Conservation (phyloP, 2,888 invertebrate genomes). For the Pedicia rivosa region DNA sequence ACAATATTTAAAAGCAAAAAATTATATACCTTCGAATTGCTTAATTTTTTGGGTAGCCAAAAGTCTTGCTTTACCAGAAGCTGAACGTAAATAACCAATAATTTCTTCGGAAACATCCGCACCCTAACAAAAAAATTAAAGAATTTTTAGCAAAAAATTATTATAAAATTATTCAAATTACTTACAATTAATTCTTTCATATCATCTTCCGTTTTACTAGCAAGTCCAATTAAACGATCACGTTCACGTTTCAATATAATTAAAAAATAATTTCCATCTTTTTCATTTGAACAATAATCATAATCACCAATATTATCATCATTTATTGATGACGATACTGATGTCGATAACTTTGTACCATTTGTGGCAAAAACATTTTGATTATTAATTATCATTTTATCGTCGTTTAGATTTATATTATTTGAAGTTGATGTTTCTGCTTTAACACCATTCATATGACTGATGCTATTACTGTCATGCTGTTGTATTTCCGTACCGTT, state of each 20-base stretch:
- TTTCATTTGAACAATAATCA: constrained; percentile 27
- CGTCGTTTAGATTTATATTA: not conserved
- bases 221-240: constrained; percentile 46
- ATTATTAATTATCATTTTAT: not conserved
- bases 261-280: constrained; percentile 66
- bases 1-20: not conserved
- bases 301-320: constrained; percentile 2
- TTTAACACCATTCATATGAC: not conserved
- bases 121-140: constrained; percentile 15
- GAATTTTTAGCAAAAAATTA: too few relatives aligned
- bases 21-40: constrained; percentile 65
- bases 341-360: not conserved
- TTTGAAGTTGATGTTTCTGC: not conserved
- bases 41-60: constrained; percentile 86
- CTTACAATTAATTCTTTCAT: constrained; percentile 37
- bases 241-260: constrained; percentile 58
- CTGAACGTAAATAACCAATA: constrained; percentile 67
- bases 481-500: too few relatives aligned
- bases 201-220: constrained; percentile 52
- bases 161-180: constrained; percentile 6
- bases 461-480: not conserved
- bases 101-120: constrained; percentile 54
- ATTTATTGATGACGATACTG: not conserved
- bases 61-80: constrained; percentile 81
- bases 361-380: not conserved